These are phyloP conservation scores for Girardinus metallicus DNA, from an alignment of 2,797 vertebrate genomes.

Conservation along the genomic window DNA sequence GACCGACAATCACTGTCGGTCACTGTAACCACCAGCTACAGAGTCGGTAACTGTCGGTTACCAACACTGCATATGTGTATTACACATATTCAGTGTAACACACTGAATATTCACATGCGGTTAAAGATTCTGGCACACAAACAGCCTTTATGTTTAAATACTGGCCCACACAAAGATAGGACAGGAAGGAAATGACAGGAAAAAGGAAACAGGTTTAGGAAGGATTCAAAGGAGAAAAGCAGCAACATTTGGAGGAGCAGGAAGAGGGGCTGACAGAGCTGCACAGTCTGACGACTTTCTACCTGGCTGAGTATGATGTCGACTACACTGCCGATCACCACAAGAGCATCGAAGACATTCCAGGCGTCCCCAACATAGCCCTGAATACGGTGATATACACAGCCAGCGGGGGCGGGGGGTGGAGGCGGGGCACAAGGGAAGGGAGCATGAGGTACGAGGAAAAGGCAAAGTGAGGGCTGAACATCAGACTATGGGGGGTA, in stretches of 20 bases:
- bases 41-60: no score
- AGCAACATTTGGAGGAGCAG: conserved; percentile 34
- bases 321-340: conserved; percentile 99
- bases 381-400: conserved; percentile 88
- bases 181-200: conserved; percentile 33
- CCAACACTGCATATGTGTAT: no score
- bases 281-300: conserved; percentile 79
- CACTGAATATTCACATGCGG: neutral
- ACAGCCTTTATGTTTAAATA: conserved; percentile 14
- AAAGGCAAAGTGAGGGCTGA: conserved; percentile 18
- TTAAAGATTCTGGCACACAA: neutral
- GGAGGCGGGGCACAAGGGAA: conserved; percentile 15
- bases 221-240: conserved; percentile 25
- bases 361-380: conserved; percentile 99
- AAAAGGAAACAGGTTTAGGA: conserved; percentile 31
- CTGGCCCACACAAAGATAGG: conserved; percentile 17
- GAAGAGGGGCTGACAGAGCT: conserved; percentile 57
- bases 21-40: no score
- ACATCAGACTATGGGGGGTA: neutral
- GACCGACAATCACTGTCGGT: neutral
- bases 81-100: no score
- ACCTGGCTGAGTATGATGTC: conserved; percentile 99
- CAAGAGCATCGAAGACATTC: conserved; percentile 99
- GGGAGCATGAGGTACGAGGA: conserved; percentile 19
- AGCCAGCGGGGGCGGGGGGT: conserved; percentile 61